Base-by-base conservation (phyloP, 1,140 invertebrate species). In the Hyposmocoma kahamanoa region DNA sequence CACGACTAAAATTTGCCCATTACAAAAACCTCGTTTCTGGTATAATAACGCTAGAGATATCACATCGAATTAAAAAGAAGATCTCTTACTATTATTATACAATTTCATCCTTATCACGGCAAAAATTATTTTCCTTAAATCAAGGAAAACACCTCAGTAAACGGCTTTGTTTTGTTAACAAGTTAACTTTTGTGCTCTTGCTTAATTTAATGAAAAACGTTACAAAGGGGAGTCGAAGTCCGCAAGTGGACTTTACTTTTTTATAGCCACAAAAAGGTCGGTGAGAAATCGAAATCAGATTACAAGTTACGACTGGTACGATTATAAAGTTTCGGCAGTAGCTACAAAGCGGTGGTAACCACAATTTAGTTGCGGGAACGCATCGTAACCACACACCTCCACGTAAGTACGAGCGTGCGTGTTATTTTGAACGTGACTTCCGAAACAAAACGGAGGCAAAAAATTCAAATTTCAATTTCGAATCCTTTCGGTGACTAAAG, bases 201-300 rank as follows among this genome's bases (percentile, higher is more conserved):
- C n/a, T 56, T 52, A 57, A 47, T 28, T 42, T 30, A 17, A 53
- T 34, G 47, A 47, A 49, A 56, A 56, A 62, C 42, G 55, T 61
- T 56, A 72, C 65, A 70, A 68, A 71, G 53, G 49, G 52, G 42
- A 53, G 42, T 47, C 42, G 43, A 38, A 56, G 52, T 42, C 56
- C 50, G 46, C 58, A 58, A 65, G 54, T 61, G 59, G 52, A 67
- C 59, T 67, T 67, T 54, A 66, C 62, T 75, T 81, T 73, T 79
- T 76, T 70, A 66, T 45, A 30, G 43, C 56, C 58, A 57, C 72
- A 80, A 74, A 79, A 77, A 71, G 71, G 60, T 48, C 44, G 54
- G 62, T 61, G 68, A 67, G 63, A 68, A 77, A 78, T 76, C 63
- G 72, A 77, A 80, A 78, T 73, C 65, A 64, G 75, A 76, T 80